Percentiles rank a stretch among this genome's conserved stretches.
Evolutionary conservation across 1,140 invertebrate species (phyloP).

Genomic region (Drosophila auraria): DNA sequence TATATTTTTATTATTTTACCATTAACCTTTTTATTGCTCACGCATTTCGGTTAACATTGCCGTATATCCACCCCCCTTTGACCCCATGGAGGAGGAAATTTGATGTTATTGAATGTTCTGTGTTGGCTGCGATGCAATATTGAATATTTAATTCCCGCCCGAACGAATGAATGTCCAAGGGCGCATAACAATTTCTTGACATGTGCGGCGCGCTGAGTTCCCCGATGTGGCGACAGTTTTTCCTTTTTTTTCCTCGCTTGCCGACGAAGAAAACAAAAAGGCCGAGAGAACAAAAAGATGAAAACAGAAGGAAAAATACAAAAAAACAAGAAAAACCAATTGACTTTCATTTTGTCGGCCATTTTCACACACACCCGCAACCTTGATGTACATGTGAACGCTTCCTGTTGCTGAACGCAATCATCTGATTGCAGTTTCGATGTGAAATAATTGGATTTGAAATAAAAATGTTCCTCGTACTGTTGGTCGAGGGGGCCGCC

Average conservation of each 20-base stretch:
- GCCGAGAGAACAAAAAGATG: slow-evolving; percentile 36
- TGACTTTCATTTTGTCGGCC: slow-evolving; percentile 83
- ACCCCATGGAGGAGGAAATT: slow-evolving; percentile 62
- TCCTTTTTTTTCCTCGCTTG: not conserved
- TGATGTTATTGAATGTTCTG: slow-evolving; percentile 68
- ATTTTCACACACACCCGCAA: slow-evolving; percentile 56
- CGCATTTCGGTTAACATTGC: slow-evolving; percentile 58
- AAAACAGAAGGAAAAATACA: slow-evolving; percentile 18
- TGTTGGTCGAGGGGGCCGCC: slow-evolving; percentile 36
- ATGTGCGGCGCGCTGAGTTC: slow-evolving; percentile 33
- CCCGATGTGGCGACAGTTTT: slow-evolving; percentile 49
- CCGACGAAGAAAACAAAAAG: slow-evolving; percentile 46
- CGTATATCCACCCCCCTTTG: slow-evolving; percentile 19
- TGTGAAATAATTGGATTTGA: slow-evolving; percentile 83
- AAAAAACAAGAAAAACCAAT: slow-evolving; percentile 65
- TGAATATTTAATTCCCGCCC: slow-evolving; percentile 75
- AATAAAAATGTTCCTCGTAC: slow-evolving; percentile 77
- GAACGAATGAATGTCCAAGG: slow-evolving; percentile 48
- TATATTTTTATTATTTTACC: slow-evolving; percentile 64
- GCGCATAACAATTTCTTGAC: slow-evolving; percentile 69
- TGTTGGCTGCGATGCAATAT: slow-evolving; percentile 68
- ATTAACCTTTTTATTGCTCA: slow-evolving; percentile 78
- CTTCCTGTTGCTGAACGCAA: slow-evolving; percentile 77
- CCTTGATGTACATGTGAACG: slow-evolving; percentile 21
- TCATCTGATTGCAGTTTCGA: slow-evolving; percentile 81